These are phyloP conservation scores for Euproctis similis DNA, from an alignment of 2,888 invertebrate species.

Conservation along the genomic window DNA sequence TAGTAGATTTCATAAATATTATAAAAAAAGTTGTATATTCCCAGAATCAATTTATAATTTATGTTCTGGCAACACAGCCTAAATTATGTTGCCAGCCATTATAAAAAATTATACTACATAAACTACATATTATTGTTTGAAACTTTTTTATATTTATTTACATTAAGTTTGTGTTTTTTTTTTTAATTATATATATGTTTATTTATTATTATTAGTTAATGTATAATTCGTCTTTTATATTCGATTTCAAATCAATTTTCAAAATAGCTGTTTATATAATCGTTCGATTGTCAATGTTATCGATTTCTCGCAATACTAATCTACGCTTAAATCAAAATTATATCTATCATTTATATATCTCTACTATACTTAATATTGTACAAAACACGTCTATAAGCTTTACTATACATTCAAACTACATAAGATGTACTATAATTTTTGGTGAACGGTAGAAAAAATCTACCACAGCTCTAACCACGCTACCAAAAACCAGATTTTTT, in stretches of 20 bases:
- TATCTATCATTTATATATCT: slow-evolving; percentile 1
- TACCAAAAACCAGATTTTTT: slow-evolving; percentile 1
- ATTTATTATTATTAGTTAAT: background rate
- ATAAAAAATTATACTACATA: no score
- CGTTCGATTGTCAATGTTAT: background rate
- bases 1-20: slow-evolving; percentile 16
- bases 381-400: slow-evolving; percentile 1
- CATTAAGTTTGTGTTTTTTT: background rate
- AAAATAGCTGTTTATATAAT: background rate
- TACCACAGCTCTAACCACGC: slow-evolving; percentile 8
- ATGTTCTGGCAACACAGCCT: background rate
- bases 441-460: slow-evolving; percentile 8
- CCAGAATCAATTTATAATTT: background rate
- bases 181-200: background rate
- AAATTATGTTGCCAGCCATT: background rate
- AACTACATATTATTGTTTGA: no score
- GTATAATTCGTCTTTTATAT: background rate
- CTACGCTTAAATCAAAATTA: background rate
- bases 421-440: slow-evolving; percentile 5
- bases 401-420: slow-evolving; percentile 3
- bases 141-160: slow-evolving; percentile 1
- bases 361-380: slow-evolving; percentile 8
- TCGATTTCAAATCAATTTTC: background rate
- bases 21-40: slow-evolving; percentile 9
- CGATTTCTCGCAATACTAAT: background rate